Evolutionary conservation across 2,797 vertebrate genomes (phyloP), one percentile per base, ranked within the genome.

Genomic region (Choloepus didactylus): DNA sequence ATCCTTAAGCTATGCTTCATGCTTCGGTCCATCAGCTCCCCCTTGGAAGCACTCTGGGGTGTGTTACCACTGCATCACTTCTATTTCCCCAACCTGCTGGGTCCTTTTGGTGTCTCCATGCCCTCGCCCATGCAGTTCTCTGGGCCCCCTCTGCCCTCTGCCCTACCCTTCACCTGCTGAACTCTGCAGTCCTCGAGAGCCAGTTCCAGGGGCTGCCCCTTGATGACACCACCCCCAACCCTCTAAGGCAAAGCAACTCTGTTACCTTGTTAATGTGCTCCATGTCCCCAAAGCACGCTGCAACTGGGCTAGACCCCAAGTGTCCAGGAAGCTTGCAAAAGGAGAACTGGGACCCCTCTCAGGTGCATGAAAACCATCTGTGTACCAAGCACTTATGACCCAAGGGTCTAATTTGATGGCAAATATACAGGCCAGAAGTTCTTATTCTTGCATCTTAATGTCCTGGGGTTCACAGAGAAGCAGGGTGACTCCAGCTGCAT

Each of bases 401-500:
- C 69, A 3, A 23, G 23, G 15, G 64, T 89, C 87, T 82, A 66
- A 87, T 70, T 79, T 51, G 62, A 67, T 2, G 64, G 60, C 6
- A 59, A 27, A 54, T 31, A 54, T 5, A 67, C 35, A 29, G 73
- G 21, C 76, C 23, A 3, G 51, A 62, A 62, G 75, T 73, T 76
- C 75, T 81, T 35, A 76, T 46, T 76, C 72, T 62, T 0, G 0
- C 31, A 41, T 76, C 93, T 86, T 70, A 62, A 76, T 9, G 19
- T 76, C 59, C 54, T 72, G 27, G 21, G 70, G 31, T 59, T 70
- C 46, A 62, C 15, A 38, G 91, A 59, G 23, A 12, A 80, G 60
- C 79, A 94, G 27, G 87, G 90, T 84, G 54, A 89, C 67, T 56
- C 41, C 51, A 69, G 75, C 79, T 75, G 66, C 80, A 76, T 73